Base-by-base conservation (phyloP, 92 coral and sea anemone species). In the Porites evermanni region DNA sequence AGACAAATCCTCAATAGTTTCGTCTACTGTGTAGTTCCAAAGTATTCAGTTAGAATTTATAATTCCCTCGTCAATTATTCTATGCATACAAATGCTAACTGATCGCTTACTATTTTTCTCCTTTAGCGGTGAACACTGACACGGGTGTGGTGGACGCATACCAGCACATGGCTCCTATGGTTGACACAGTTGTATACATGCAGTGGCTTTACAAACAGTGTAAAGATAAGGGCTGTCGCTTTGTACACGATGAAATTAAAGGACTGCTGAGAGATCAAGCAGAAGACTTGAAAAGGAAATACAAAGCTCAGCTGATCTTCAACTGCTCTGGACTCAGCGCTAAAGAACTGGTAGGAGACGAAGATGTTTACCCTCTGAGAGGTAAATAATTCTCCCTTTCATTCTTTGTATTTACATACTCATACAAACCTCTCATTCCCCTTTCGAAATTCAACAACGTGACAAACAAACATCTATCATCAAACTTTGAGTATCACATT, bases 191-290 rank as follows among this genome's bases (percentile, higher is more conserved):
- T 70, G 69, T 65, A 18, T 84, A 84, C 74, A 84, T 84, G 88
- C 88, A 84, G 88, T 84, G 88, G 88, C 79, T 84, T 63, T 84
- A 84, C 64, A 73, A 84, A 84, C 89, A 88, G 88, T 88, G 91
- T 83, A 76, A 70, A 50, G 67, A 72, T 13, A 68, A 72, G 72
- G 91, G 91, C 44, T 86, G 79, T 52, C 91, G 72, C 63, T 88
- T 88, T 67, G 77, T 70, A 14, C 76, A 82, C 63, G 79, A 69
- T 61, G 65, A 73, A 53, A 53, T 89, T n/a, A 70, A 23, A 21
- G 93, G 89, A 20, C 65, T 85, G 76, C 65, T 89, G 65, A 73
- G 58, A 66, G 86, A 74, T 52, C 93, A 85, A 47, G 71, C 86
- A 32, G 89, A 89, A 23, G 65, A 73, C 50, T 70, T 89, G 24